A percentile compares a stretch with the other conserved stretches of the same genome.
Evolutionary conservation across 2,797 vertebrate genomes (phyloP).

Genomic region (Liparis tanakae): DNA sequence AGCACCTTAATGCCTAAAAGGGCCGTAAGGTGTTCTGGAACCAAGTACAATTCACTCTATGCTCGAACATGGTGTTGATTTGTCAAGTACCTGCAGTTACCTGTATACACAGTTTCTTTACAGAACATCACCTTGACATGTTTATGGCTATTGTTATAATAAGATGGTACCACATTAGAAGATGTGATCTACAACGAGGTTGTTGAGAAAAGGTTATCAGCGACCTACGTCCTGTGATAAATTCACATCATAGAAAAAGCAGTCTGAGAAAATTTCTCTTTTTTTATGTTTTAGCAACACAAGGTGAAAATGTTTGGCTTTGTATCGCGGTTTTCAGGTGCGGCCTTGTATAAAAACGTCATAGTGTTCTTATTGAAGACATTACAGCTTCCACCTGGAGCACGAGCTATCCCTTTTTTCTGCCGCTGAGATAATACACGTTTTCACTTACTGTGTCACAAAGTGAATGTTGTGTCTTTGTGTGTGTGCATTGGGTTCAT

Average conservation of each 20-base stretch:
- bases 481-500: background rate
- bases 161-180: background rate
- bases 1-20: background rate
- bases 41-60: background rate
- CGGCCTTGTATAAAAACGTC: constrained; percentile 12
- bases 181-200: background rate
- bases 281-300: background rate
- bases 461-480: constrained; percentile 49
- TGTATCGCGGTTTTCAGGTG: background rate
- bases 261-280: background rate
- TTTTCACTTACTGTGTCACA: constrained; percentile 18
- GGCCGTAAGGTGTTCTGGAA: background rate
- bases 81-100: background rate
- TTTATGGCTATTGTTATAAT: background rate
- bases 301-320: background rate
- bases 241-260: background rate
- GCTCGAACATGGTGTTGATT: background rate
- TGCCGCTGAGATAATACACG: background rate
- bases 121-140: background rate
- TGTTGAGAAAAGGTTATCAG: background rate
- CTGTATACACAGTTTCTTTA: background rate
- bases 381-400: constrained; percentile 10
- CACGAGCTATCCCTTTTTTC: constrained; percentile 2
- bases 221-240: background rate
- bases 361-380: constrained; percentile 19